phyloP scores from a whole-genome alignment of 2,888 invertebrate genomes.

The Smittia sp. region DNA sequence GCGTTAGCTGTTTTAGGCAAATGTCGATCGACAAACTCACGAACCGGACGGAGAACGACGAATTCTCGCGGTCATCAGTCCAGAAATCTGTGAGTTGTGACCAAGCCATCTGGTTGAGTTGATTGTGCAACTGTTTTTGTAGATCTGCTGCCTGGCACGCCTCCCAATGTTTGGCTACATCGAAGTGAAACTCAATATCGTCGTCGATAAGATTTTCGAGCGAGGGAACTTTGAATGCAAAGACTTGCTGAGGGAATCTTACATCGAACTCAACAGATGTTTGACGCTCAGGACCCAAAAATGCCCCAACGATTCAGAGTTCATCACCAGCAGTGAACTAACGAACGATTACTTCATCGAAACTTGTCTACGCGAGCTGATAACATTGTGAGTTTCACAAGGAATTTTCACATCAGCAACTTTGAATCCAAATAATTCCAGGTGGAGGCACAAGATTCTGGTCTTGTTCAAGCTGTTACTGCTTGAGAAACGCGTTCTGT shows the following conservation, averaged over 20 bases:
- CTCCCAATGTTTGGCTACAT: slow-evolving; percentile 31
- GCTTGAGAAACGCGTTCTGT: slow-evolving; percentile 83
- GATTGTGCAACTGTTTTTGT: no score
- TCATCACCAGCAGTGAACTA: not conserved
- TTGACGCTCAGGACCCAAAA: not conserved
- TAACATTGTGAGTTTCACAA: not conserved
- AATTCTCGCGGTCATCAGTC: slow-evolving; percentile 26
- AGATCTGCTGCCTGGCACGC: slow-evolving; percentile 17
- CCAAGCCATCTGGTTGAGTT: no score
- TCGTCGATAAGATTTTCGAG: slow-evolving; percentile 30
- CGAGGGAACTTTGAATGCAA: slow-evolving; percentile 13
- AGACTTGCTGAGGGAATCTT: not conserved
- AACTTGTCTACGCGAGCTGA: slow-evolving; percentile 22
- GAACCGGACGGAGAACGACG: slow-evolving; percentile 28
- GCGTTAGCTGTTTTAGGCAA: slow-evolving; percentile 28
- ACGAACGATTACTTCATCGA: slow-evolving; percentile 23
- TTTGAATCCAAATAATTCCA: slow-evolving; percentile 43
- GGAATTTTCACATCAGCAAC: not conserved
- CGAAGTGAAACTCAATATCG: slow-evolving; percentile 11
- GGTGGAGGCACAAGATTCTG: slow-evolving; percentile 88
- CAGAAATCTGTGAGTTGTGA: slow-evolving; percentile 17
- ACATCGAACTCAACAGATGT: slow-evolving; percentile 29
- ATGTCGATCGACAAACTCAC: not conserved
- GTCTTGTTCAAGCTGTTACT: slow-evolving; percentile 89
- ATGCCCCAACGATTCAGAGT: not conserved